Evolutionary conservation across 2,888 invertebrate genomes (phyloP), one percentile per base, ranked within the genome.

Genomic region (Andrena dorsata): DNA sequence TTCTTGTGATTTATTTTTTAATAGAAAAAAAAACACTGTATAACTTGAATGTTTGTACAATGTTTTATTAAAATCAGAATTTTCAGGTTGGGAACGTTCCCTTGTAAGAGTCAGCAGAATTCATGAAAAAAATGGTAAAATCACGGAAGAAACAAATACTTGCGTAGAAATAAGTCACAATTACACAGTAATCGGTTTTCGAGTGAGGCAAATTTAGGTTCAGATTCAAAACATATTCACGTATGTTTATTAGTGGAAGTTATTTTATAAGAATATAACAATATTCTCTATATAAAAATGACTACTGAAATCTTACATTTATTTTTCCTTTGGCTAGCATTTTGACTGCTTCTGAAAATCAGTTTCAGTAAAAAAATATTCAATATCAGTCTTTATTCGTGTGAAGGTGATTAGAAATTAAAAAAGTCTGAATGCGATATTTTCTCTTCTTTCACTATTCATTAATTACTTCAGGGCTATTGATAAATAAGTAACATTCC

Each of bases 261-360:
- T 53, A 53, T 53, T 20, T 53, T 53, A 8, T 20, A 53, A 53
- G 2, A 20, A n/a, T 51, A 41, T 41, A 41, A 20, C 20, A 51
- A 20, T 20, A n/a, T 28, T 20, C n/a, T 60, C 3, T 8, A 53
- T 20, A 47, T 5, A 2, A 49, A 61, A 20, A 32, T 16, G 66
- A 28, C 10, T 8, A 16, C 23, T 41, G 16, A 16, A 41, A 41
- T 41, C 64, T 60, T 64, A 81, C 81, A 8, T 26, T 63, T 20
- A 47, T 49, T 41, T 16, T 69, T 10, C 30, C 41, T 13, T 51
- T 64, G 4, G 13, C 20, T 7, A 16, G 2, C 80, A 81, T 80
- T 35, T 80, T 68, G n/a, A 2, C 2, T 26, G 1, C 10, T 41
- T 30, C 49, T 8, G 8, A 16, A 41, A 16, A 41, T 41, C 41